Percentiles rank a stretch among this genome's conserved stretches.
phyloP scores from a whole-genome alignment of 1,140 invertebrate genomes.

The Drosophila tristis region DNA sequence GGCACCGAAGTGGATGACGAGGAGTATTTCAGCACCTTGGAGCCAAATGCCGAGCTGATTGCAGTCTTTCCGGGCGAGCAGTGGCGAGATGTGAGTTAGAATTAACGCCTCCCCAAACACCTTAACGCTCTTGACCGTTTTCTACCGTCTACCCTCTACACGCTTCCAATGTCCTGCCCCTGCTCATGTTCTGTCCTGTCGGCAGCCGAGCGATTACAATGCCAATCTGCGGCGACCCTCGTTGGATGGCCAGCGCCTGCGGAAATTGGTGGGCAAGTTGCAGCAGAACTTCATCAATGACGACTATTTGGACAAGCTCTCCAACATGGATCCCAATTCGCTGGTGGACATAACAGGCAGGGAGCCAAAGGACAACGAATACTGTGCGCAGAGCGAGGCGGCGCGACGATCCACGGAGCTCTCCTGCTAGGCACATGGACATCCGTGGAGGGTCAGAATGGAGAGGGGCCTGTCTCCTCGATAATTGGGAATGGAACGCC shows the following conservation, averaged over 20 bases:
- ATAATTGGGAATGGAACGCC: slow-evolving; percentile 41
- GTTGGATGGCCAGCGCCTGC: slow-evolving; percentile 86
- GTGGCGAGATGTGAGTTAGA: slow-evolving; percentile 86
- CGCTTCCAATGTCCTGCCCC: background rate
- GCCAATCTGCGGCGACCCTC: slow-evolving; percentile 80
- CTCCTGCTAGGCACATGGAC: slow-evolving; percentile 47
- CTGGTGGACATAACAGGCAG: slow-evolving; percentile 91
- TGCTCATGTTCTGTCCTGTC: background rate
- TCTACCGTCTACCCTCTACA: background rate
- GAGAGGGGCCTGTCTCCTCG: too few relatives aligned
- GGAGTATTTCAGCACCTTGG: slow-evolving; percentile 93
- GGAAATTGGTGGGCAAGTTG: slow-evolving; percentile 88
- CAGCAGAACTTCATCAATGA: slow-evolving; percentile 91
- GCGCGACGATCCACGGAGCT: slow-evolving; percentile 57
- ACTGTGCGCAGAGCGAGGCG: slow-evolving; percentile 60
- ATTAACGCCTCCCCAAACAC: slow-evolving; percentile 13
- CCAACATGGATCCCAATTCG: slow-evolving; percentile 94
- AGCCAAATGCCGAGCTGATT: slow-evolving; percentile 93
- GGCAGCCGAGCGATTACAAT: slow-evolving; percentile 71
- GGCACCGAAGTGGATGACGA: slow-evolving; percentile 95
- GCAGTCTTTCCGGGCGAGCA: slow-evolving; percentile 90
- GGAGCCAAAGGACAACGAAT: slow-evolving; percentile 88
- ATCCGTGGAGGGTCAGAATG: slow-evolving; percentile 3
- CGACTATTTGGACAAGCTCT: slow-evolving; percentile 91
- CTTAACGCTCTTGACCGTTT: background rate